A percentile compares a stretch with the other conserved stretches of the same genome.
Evolutionary conservation across 2,888 invertebrate species (phyloP).

Genomic region (Steinernema carpocapsae): DNA sequence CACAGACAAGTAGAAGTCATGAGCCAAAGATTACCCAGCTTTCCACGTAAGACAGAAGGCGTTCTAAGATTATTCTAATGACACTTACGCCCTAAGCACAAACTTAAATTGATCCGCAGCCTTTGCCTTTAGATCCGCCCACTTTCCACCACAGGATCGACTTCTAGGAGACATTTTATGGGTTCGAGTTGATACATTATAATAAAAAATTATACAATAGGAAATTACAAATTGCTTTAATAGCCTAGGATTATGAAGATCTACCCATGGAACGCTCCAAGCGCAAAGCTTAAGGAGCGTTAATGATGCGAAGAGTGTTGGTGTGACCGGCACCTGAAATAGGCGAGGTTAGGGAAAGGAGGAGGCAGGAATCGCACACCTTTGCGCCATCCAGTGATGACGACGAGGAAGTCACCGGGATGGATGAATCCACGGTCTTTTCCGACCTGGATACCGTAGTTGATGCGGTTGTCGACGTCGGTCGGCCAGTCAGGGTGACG

Average conservation of each 20-base stretch:
- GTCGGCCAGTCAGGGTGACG: slow-evolving; percentile 83
- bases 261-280: not conserved
- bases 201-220: too few species aligned
- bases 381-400: slow-evolving; percentile 88
- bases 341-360: not conserved
- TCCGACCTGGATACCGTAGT: slow-evolving; percentile 75
- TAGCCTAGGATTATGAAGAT: not conserved
- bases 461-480: slow-evolving; percentile 78
- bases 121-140: too few species aligned
- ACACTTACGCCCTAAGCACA: too few species aligned
- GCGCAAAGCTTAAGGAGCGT: slow-evolving; percentile 47
- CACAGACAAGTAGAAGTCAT: too few species aligned
- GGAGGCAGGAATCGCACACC: too few species aligned
- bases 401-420: slow-evolving; percentile 83
- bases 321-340: slow-evolving; percentile 70
- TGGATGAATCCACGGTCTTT: slow-evolving; percentile 79
- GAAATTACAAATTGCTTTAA: not conserved
- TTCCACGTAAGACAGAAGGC: too few species aligned
- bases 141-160: too few species aligned
- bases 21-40: too few species aligned
- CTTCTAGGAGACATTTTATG: too few species aligned
- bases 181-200: too few species aligned
- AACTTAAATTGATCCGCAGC: too few species aligned
- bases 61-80: too few species aligned
- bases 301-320: slow-evolving; percentile 71